phyloP scores from a whole-genome alignment of 2,797 vertebrate genomes.

The Selene dorsalis region DNA sequence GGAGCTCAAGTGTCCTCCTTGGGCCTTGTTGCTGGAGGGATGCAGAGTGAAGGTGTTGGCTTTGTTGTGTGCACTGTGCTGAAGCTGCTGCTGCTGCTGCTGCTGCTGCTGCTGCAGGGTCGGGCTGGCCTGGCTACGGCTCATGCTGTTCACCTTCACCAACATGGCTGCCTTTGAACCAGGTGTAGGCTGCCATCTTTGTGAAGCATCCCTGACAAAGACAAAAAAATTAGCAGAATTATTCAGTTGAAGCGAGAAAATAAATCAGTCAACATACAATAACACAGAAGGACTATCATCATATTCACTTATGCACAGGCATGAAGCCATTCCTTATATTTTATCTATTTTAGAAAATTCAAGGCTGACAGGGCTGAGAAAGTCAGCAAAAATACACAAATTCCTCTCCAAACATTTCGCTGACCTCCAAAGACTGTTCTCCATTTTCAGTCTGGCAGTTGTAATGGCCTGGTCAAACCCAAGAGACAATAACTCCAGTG shows the following conservation, averaged over 20 bases:
- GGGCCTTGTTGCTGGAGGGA: constrained; percentile 75
- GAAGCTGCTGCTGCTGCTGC: constrained; percentile 75
- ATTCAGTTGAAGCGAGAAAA: constrained; percentile 13
- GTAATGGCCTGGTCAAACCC: constrained; percentile 55
- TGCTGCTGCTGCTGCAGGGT: constrained; percentile 61
- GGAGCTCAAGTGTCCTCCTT: constrained; percentile 77
- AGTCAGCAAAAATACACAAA: constrained; percentile 61
- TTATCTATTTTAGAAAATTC: constrained; percentile 30
- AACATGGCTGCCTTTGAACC: constrained; percentile 92
- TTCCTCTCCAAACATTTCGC: constrained; percentile 66
- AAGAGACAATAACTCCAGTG: constrained; percentile 58
- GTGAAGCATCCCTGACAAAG: constrained; percentile 80
- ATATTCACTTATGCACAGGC: constrained; percentile 28
- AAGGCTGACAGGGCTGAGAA: constrained; percentile 48
- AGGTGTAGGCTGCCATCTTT: constrained; percentile 90
- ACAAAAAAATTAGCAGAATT: constrained; percentile 19
- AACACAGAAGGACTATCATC: constrained; percentile 16
- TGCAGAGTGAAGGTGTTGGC: constrained; percentile 77
- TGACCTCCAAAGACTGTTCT: constrained; percentile 60
- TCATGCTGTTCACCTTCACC: constrained; percentile 91
- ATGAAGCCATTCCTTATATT: constrained; percentile 14
- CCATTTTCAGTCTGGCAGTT: constrained; percentile 68
- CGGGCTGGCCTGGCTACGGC: constrained; percentile 73
- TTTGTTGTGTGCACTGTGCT: constrained; percentile 74
- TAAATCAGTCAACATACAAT: constrained; percentile 1